Evolutionary conservation across 2,888 invertebrate species (phyloP), one percentile per base, ranked within the genome.

Genomic region (Penaeus monodon): DNA sequence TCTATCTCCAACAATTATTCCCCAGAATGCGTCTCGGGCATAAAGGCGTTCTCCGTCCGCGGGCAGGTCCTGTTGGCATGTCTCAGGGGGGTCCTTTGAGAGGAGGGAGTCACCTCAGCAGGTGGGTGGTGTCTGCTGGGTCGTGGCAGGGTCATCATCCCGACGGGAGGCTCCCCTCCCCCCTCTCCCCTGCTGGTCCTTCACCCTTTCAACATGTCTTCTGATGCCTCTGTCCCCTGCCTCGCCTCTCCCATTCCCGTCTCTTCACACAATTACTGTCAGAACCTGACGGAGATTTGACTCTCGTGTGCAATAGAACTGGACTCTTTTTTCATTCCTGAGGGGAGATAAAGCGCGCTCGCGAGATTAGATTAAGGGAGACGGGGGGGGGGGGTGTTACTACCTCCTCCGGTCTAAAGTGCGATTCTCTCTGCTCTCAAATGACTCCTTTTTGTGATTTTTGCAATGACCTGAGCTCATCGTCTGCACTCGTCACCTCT

Each of bases 191-290:
- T 70, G 22, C 49, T 38, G 20, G 70, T 38, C 29, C 24, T 64
- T 22, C 73, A 63, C 14, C 66, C 83, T 44, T 63, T 65, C 76
- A 33, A 38, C 66, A 38, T 44, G 27, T 29, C 57, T 57, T 66
- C 33, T 38, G 20, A 57, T 57, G 57, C 65, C 65, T 65, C 76
- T 76, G 49, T 76, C 76, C 57, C 29, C 57, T 49, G 17, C 44
- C 68, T 63, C 8, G 27, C 29, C 33, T 70, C 57, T 27, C 63
- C 70, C 73, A 38, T 49, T 81, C 49, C 10, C 70, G 49, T 57
- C 57, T 17, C 24, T 81, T 81, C 81, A 73, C 81, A 81, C 81
- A 81, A 81, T 81, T 81, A 81, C 81, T 81, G 81, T 81, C 81
- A 81, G 63, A 73, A 49, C 27, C 27, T 70, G n/a, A 81, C 81